Base-by-base conservation (phyloP, 2,113 vertebrate species). In the Semnornis frantzii region DNA sequence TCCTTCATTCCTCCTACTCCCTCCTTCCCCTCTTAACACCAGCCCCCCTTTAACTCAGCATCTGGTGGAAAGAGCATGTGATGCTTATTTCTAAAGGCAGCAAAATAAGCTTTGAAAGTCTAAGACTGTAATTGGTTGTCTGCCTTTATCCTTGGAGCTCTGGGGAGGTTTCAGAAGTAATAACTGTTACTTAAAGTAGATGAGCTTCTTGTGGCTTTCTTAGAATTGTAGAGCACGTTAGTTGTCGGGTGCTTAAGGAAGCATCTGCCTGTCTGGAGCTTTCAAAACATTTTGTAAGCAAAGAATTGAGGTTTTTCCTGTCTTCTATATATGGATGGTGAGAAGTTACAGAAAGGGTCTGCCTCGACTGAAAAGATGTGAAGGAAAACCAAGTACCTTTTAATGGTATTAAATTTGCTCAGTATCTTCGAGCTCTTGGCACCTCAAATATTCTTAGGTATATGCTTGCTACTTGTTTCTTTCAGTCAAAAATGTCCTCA, bases 71-170 rank as follows among this genome's bases (percentile, higher is more conserved):
- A 8, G 82, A 84, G 75, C 96, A 92, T 73, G 94, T 97, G 97
- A 95, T 87, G 90, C 93, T 96, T 87, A 65, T 96, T 96, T 93
- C 95, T 93, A 6, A 94, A 96, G 97, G 95, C 96, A 96, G 96
- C 82, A 81, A 95, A 97, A 97, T 92, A 92, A 94, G 97, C 97
- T 95, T 97, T 94, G 94, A 55, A 87, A 96, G 91, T 96, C 94
- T 97, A 95, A 97, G 97, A 68, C 96, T 93, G 94, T 98, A 98
- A 98, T 97, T 98, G 98, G 97, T 96, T 96, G 96, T 97, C 96
- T 96, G 97, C 96, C 94, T 97, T 97, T 87, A 88, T 97, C 97
- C 96, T 24, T 37, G 95, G 92, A 96, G 95, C 97, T 97, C 97
- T 83, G 90, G 94, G 97, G 96, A 98, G 82, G 93, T 96, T 97